Conservation (phyloP, 1,140 invertebrate species). For the Ips typographus region DNA sequence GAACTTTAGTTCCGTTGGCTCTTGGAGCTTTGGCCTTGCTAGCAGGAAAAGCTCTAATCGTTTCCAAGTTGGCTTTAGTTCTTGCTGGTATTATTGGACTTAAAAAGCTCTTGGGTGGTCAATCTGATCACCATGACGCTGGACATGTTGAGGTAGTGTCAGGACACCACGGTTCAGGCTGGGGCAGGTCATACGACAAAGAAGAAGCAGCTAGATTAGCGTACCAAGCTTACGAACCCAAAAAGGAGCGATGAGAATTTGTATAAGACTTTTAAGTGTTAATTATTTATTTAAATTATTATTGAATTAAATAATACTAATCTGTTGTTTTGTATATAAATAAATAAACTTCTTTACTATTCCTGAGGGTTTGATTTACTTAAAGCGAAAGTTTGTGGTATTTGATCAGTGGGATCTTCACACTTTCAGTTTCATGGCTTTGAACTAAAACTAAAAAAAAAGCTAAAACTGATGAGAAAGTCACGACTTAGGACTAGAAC, state of each 20-base stretch:
- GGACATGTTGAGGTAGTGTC: conserved; percentile 72
- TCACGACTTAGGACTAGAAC: neutral
- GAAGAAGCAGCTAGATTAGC: conserved; percentile 62
- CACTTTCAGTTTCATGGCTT: conserved; percentile 27
- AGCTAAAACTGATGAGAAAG: conserved; percentile 16
- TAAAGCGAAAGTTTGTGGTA: neutral
- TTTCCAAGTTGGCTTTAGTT: conserved; percentile 78
- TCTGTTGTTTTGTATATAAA: conserved; percentile 14
- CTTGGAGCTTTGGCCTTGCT: conserved; percentile 76
- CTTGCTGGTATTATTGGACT: conserved; percentile 79
- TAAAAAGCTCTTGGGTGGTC: conserved; percentile 72
- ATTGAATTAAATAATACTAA: conserved; percentile 26
- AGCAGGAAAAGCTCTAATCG: conserved; percentile 80
- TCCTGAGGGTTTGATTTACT: neutral
- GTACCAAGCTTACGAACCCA: conserved; percentile 63
- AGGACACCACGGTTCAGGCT: conserved; percentile 66
- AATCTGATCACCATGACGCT: conserved; percentile 55
- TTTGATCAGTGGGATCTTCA: conserved; percentile 1
- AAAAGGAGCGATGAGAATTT: conserved; percentile 36
- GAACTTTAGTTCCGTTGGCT: conserved; percentile 75
- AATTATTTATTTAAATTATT: conserved; percentile 47
- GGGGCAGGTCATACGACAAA: conserved; percentile 68
- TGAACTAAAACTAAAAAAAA: conserved; percentile 10
- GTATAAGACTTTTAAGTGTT: conserved; percentile 15
- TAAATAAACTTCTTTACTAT: conserved; percentile 19